Conservation (phyloP, 2,113 vertebrate species). For the Dipodomys ordii region DNA sequence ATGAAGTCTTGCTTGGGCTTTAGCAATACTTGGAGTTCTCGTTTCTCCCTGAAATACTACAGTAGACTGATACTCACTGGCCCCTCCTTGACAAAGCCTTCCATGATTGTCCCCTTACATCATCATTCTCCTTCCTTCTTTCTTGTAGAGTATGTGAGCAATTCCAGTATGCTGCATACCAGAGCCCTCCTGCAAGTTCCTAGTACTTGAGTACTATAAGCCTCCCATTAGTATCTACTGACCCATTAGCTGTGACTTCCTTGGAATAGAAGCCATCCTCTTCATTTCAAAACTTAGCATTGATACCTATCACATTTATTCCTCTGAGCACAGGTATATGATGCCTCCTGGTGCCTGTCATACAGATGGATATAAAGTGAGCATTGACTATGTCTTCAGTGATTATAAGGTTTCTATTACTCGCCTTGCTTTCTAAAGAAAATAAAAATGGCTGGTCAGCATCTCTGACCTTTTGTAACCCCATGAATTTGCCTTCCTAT, state of each 20-base stretch:
- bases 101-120: not conserved
- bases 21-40: not conserved
- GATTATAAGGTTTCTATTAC: not conserved
- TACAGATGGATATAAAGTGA: not conserved
- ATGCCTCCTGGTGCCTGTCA: not conserved
- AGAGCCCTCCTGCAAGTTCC: not conserved
- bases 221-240: not conserved
- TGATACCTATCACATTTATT: not conserved
- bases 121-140: not conserved
- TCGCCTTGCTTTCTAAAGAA: not conserved
- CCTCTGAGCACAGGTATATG: not conserved
- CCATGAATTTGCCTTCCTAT: conserved; percentile 35
- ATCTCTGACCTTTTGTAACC: not conserved
- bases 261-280: not conserved
- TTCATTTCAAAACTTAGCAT: not conserved
- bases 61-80: not conserved
- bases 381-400: not conserved
- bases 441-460: not conserved
- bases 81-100: not conserved
- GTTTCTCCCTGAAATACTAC: not conserved
- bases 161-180: not conserved
- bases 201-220: not conserved
- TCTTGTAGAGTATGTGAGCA: not conserved
- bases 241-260: not conserved
- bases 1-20: not conserved